Conservation (phyloP, 2,113 vertebrate genomes). For the Pelmatolapia mariae region DNA sequence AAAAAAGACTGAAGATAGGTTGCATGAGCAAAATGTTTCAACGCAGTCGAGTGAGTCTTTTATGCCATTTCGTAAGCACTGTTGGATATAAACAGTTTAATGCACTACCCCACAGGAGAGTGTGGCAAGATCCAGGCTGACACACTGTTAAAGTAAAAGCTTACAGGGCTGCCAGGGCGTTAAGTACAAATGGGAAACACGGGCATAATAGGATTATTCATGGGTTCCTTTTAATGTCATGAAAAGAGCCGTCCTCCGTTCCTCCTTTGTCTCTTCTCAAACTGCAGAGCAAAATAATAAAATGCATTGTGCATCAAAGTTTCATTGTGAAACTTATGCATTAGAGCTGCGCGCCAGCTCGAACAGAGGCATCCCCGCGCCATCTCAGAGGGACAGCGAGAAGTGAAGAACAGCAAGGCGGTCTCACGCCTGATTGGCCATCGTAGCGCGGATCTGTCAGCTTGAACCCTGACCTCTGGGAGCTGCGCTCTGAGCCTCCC, state of each 20-base stretch:
- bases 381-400: constrained; percentile 46
- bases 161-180: background rate
- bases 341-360: constrained; percentile 15
- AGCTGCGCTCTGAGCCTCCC: constrained; percentile 44
- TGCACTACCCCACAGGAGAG: background rate
- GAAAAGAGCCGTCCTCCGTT: constrained; percentile 24
- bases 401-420: constrained; percentile 35
- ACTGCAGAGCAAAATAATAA: constrained; percentile 37
- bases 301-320: constrained; percentile 47
- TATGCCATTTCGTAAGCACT: background rate
- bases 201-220: constrained; percentile 51
- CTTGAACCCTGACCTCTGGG: constrained; percentile 62
- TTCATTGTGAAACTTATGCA: constrained; percentile 42
- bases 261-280: background rate
- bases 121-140: constrained; percentile 22
- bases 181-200: constrained; percentile 39
- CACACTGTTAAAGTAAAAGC: constrained; percentile 40
- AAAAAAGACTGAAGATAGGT: background rate
- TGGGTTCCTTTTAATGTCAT: constrained; percentile 53
- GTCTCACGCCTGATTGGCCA: constrained; percentile 61
- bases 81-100: background rate
- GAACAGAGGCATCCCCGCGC: background rate
- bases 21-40: background rate
- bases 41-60: background rate
- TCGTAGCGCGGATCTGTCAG: constrained; percentile 42